Percentiles rank a stretch among this genome's conserved stretches.
Conservation (phyloP, 2,888 invertebrate genomes). For the Tetramorium bicarinatum region DNA sequence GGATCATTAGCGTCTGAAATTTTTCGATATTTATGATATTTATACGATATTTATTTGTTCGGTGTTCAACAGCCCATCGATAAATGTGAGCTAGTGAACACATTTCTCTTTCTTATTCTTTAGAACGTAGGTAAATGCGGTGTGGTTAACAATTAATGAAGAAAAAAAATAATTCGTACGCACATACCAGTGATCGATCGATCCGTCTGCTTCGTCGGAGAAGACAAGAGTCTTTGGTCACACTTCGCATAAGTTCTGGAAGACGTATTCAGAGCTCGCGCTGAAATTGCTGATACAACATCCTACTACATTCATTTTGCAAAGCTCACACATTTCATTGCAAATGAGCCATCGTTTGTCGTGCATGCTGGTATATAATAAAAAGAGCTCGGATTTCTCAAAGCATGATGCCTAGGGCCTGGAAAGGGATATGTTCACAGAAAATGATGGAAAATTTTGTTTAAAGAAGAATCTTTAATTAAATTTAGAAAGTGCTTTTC, state of each 20-base stretch:
- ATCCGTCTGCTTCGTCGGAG: slow-evolving; percentile 62
- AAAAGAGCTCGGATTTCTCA: slow-evolving; percentile 36
- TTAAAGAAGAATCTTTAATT: not conserved
- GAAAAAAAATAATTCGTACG: slow-evolving; percentile 49
- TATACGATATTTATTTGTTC: not conserved
- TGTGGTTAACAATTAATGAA: not conserved
- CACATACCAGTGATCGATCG: slow-evolving; percentile 66
- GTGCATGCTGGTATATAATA: slow-evolving; percentile 54
- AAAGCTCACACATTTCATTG: slow-evolving; percentile 77
- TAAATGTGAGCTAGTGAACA: not conserved
- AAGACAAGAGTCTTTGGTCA: slow-evolving; percentile 64
- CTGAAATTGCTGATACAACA: slow-evolving; percentile 80
- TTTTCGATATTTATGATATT: slow-evolving; percentile 6
- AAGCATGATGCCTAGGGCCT: not conserved
- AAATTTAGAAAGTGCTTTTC: not conserved
- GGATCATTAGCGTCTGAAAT: not conserved
- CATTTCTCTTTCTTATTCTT: not conserved
- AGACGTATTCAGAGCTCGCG: slow-evolving; percentile 63
- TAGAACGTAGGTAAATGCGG: not conserved
- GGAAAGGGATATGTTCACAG: slow-evolving; percentile 18
- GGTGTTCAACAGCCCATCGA: not conserved
- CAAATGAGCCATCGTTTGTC: slow-evolving; percentile 61
- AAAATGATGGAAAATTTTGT: slow-evolving; percentile 10
- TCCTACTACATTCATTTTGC: slow-evolving; percentile 76
- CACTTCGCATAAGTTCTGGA: slow-evolving; percentile 59